Evolutionary conservation across 2,797 vertebrate species (phyloP), one percentile per base, ranked within the genome.

Genomic region (Schizopygopsis pylzovi): DNA sequence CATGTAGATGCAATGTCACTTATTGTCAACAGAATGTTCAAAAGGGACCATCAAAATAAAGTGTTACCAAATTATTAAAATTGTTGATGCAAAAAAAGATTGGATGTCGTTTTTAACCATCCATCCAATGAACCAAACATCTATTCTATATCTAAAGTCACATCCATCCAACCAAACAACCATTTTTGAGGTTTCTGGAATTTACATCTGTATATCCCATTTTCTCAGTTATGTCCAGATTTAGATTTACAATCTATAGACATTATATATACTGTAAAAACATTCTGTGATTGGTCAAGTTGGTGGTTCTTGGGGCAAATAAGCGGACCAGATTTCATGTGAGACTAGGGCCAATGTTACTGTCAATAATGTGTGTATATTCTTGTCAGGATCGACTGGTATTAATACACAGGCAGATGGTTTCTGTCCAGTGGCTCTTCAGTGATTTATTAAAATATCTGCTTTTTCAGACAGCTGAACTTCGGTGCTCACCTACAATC

Each of bases 391-490:
- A 67, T 37, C 0, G 25, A 65, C 16, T 65, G 25, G 59, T 37
- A 33, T 33, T 67, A 25, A 80, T 65, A 47, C 10, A 37, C 20
- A 4, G 79, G 7, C 45, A 67, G 63, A 67, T 65, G 72, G 56
- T 75, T 76, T 33, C 20, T 65, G 33, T 39, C 28, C 71, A 52
- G 6, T 41, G 28, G 28, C 59, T 77, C 10, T 67, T 80, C 61
- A 37, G 59, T 18, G 43, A 76, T 39, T 84, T 52, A 41, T 52
- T 65, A 83, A 75, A 82, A 75, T 83, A 61, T 33, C 41, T 33
- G 54, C 41, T 82, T 82, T 61, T 41, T 45, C 67, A 22, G 52
- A 72, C n/a, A 79, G 79, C 28, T n/a, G 61, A 80, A 65, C 25
- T 39, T 81, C 49, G 18, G 45, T 49, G 61, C 43, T 39, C 20